phyloP scores from a whole-genome alignment of 2,113 vertebrate genomes.

The Agapornis roseicollis region DNA sequence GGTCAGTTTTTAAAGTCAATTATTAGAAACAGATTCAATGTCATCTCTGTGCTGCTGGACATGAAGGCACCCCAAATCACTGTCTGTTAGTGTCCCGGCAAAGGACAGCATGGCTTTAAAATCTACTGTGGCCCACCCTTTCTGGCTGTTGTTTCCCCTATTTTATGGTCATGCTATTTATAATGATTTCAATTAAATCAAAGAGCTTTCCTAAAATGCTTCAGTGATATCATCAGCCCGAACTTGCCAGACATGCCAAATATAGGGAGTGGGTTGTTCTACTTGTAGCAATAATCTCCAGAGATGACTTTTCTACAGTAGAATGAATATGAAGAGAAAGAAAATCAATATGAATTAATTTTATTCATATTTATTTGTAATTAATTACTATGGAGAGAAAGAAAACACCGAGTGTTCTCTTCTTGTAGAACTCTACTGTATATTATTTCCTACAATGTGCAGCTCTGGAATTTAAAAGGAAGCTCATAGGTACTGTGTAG shows the following conservation, averaged over 20 bases:
- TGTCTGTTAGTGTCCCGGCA: background rate
- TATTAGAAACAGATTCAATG: background rate
- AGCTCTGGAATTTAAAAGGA: constrained; percentile 2
- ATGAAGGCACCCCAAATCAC: background rate
- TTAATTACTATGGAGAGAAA: background rate
- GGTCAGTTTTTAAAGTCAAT: background rate
- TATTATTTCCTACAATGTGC: background rate
- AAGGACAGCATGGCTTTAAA: background rate
- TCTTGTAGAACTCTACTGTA: background rate
- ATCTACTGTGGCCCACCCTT: background rate
- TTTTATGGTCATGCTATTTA: background rate
- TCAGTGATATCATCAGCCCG: background rate
- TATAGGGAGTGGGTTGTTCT: background rate
- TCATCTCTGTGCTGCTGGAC: background rate
- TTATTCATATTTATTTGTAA: background rate
- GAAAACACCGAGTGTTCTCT: background rate
- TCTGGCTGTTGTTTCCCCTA: background rate
- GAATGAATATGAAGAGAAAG: background rate
- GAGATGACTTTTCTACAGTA: background rate
- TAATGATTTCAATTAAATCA: background rate
- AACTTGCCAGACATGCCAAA: background rate
- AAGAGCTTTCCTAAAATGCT: background rate
- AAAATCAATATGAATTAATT: background rate
- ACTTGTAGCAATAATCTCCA: background rate
- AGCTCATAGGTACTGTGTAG: background rate